Conservation (phyloP, 1,140 invertebrate genomes). For the Samia ricini region DNA sequence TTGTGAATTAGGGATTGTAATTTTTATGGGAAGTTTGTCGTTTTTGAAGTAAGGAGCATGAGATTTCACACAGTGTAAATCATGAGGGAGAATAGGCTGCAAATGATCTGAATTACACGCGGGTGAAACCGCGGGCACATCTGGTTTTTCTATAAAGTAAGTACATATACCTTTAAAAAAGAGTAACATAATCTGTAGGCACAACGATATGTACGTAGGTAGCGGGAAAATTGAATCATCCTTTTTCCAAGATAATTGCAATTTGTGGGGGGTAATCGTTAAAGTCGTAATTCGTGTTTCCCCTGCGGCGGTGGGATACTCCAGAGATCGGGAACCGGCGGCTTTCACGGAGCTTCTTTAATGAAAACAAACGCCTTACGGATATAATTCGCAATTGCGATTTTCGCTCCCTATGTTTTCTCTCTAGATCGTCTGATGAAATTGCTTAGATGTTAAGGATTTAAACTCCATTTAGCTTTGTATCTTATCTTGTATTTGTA, state of each 20-base stretch:
- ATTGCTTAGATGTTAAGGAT: conserved; percentile 1
- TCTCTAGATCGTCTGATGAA: conserved; percentile 9
- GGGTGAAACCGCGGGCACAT: no score
- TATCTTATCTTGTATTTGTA: neutral
- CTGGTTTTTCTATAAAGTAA: no score
- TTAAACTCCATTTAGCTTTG: neutral
- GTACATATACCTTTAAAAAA: neutral
- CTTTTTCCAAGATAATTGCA: conserved; percentile 16
- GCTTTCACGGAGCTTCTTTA: conserved; percentile 7
- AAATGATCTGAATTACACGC: no score
- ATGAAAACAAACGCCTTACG: conserved; percentile 24
- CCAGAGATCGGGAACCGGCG: conserved; percentile 2
- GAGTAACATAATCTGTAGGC: neutral
- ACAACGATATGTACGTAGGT: no score
- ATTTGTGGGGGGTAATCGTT: conserved; percentile 17
- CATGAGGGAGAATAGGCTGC: no score
- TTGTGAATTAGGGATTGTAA: no score
- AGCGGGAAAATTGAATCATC: conserved; percentile 1
- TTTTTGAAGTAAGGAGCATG: no score
- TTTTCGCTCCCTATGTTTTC: conserved; percentile 11
- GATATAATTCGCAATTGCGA: conserved; percentile 22
- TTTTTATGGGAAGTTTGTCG: no score
- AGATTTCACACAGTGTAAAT: no score
- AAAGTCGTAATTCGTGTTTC: conserved; percentile 22
- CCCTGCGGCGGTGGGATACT: conserved; percentile 10